phyloP scores from a whole-genome alignment of 1,140 invertebrate genomes.

The Brachionus plicatilis region DNA sequence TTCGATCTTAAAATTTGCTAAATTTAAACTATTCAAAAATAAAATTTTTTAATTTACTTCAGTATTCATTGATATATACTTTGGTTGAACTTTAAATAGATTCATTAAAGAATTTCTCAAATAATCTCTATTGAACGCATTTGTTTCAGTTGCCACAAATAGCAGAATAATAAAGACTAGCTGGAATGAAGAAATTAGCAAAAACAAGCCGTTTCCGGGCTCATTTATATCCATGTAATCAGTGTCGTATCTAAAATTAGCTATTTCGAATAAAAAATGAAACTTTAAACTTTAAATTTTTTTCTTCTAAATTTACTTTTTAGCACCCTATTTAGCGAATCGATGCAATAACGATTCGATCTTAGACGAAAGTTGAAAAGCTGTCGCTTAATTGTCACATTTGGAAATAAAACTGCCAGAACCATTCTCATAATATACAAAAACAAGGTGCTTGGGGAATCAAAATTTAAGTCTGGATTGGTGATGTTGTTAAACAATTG shows the following conservation, averaged over 20 bases:
- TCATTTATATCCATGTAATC: background rate
- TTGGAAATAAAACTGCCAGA: slow-evolving; percentile 19
- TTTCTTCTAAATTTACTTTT: background rate
- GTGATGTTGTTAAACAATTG: slow-evolving; percentile 20
- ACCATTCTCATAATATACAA: slow-evolving; percentile 8
- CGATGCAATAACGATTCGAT: slow-evolving; percentile 12
- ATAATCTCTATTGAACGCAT: slow-evolving; percentile 12
- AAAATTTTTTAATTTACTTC: background rate
- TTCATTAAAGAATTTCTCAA: background rate
- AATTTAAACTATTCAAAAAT: background rate
- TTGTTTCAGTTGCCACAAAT: background rate
- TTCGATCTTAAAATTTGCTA: slow-evolving; percentile 3
- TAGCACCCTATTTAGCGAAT: background rate
- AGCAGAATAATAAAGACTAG: background rate
- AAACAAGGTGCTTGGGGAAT: background rate
- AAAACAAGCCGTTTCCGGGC: slow-evolving; percentile 29
- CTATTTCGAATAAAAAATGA: background rate
- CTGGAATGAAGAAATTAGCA: slow-evolving; percentile 28
- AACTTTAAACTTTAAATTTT: background rate
- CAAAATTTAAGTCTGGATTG: background rate
- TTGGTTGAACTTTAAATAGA: background rate
- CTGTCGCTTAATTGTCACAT: slow-evolving; percentile 24
- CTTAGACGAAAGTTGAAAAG: slow-evolving; percentile 10
- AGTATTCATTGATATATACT: slow-evolving; percentile 26
- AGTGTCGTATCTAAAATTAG: slow-evolving; percentile 26